phyloP scores from a whole-genome alignment of 1,140 invertebrate species.

The Helicoverpa zea region DNA sequence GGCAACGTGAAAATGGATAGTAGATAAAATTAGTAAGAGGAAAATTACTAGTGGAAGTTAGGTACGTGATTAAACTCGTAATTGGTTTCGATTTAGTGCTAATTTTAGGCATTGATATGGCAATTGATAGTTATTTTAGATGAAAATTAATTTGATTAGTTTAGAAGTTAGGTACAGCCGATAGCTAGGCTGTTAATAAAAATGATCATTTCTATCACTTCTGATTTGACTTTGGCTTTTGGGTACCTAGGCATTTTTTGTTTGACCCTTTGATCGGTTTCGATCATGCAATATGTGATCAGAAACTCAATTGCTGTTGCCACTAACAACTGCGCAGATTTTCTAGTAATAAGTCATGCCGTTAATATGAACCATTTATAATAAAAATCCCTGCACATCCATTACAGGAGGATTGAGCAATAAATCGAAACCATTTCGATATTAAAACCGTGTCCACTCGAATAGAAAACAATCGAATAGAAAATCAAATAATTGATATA shows the following conservation, averaged over 20 bases:
- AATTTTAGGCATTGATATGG: neutral
- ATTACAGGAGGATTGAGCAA: conserved; percentile 34
- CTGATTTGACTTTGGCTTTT: no score
- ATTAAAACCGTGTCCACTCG: conserved; percentile 61
- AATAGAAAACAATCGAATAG: conserved; percentile 66
- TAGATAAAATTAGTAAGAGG: conserved; percentile 17
- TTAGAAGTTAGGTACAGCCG: no score
- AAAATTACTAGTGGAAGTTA: neutral
- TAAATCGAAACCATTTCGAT: conserved; percentile 56
- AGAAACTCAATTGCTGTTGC: neutral
- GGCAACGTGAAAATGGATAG: conserved; percentile 18
- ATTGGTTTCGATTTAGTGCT: neutral
- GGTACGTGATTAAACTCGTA: neutral
- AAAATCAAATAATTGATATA: conserved; percentile 68
- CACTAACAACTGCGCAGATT: neutral
- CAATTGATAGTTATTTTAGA: no score
- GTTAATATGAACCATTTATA: conserved; percentile 17
- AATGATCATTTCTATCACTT: no score
- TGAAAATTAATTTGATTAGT: no score
- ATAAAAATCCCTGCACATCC: conserved; percentile 13
- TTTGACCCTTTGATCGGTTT: no score
- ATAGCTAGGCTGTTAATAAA: no score
- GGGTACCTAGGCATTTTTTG: no score
- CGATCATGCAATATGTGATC: no score
- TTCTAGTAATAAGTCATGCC: neutral